Conservation (phyloP, 2,113 vertebrate species). For the Epinephelus cyanopodus region DNA sequence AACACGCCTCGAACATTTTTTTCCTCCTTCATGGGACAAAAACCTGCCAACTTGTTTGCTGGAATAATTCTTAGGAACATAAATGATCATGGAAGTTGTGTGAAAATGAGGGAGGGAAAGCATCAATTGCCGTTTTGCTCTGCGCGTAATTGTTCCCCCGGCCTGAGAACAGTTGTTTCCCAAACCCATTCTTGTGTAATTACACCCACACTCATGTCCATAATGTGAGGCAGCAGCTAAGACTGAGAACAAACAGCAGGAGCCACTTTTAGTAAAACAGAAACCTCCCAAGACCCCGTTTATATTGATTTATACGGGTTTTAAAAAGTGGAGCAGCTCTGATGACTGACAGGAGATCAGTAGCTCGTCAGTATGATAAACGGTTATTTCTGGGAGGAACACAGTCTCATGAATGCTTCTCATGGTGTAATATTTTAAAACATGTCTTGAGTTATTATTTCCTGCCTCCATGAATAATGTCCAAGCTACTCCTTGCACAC, state of each 20-base stretch:
- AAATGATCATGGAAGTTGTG: slow-evolving; percentile 12
- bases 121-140: slow-evolving; percentile 63
- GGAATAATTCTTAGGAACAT: not conserved
- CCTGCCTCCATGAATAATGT: too few relatives aligned
- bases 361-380: not conserved
- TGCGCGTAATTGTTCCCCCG: slow-evolving; percentile 58
- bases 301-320: too few relatives aligned
- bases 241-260: slow-evolving; percentile 54
- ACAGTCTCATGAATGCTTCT: not conserved
- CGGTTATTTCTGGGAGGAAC: not conserved
- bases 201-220: slow-evolving; percentile 47
- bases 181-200: slow-evolving; percentile 56
- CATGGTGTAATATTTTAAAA: not conserved
- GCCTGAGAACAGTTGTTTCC: slow-evolving; percentile 55
- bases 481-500: not conserved
- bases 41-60: slow-evolving; percentile 20
- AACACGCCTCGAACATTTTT: not conserved
- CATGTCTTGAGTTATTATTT: too few relatives aligned
- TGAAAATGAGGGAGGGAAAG: slow-evolving; percentile 14
- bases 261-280: not conserved
- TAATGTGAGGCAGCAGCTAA: slow-evolving; percentile 35
- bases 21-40: not conserved
- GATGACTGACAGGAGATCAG: not conserved
- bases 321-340: not conserved
- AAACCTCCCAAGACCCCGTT: not conserved